Base-by-base conservation (phyloP, 2,888 invertebrate species). In the Archaeoteleia sp. region DNA sequence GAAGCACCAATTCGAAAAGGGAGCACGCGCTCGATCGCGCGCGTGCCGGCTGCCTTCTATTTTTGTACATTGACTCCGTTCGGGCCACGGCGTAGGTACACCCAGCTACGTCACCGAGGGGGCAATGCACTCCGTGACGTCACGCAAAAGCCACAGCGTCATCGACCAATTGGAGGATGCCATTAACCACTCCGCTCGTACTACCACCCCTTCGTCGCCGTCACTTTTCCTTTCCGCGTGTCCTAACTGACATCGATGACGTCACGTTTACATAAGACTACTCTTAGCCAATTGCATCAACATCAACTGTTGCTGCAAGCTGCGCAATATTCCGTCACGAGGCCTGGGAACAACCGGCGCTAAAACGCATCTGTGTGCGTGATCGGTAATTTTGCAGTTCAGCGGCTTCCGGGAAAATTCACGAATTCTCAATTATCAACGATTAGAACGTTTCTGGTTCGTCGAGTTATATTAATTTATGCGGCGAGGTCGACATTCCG, bases 141-240 rank as follows among this genome's bases (percentile, higher is more conserved):
- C 74, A 65, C 40, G 45, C 40, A 29, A 49, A 77, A 75, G 74
- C 75, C 58, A 72, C 73, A 77, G 75, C 82, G 81, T 82, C 82
- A 82, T 82, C 82, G 82, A 82, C 82, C 81, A 82, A 81, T 82
- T 78, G 77, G 80, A 79, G 72, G 73, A 74, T 80, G 79, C 79
- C 78, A 75, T 82, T 82, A 79, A 79, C 75, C 74, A 74, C 67
- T 60, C 48, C 70, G 71, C 67, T 68, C 71, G 58, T 71, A 61
- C 70, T 57, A 68, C 66, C 69, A 67, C 61, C 62, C 69, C 23
- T 73, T 73, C 73, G 62, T 73, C 73, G 73, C 76, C 71, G 63
- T 46, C 60, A 60, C 58, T 70, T 61, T 67, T 74, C 62, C 72
- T 72, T 74, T 76, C 72, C 73, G 70, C 72, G 68, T 70, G 71